These are phyloP conservation scores for Pristionchus pacificus DNA, from an alignment of 1,140 invertebrate genomes.

Conservation along the genomic window DNA sequence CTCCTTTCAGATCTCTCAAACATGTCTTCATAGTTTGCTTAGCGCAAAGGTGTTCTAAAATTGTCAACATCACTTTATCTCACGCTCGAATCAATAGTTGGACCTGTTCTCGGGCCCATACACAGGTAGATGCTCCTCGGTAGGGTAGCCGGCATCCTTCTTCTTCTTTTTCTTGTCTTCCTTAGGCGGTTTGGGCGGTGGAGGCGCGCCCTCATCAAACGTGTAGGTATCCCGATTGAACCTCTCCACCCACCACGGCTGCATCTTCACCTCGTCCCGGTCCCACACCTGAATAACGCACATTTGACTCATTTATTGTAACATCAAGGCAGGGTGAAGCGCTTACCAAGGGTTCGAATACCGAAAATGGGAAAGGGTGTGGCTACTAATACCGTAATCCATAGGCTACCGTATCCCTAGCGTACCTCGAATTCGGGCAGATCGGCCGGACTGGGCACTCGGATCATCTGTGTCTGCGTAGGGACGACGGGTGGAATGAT, in stretches of 20 bases:
- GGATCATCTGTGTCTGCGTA: too few species aligned
- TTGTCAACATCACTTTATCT: background rate
- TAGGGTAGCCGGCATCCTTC: background rate
- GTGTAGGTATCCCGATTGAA: conserved; percentile 25
- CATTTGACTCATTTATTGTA: too few species aligned
- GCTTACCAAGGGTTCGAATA: conserved; percentile 14
- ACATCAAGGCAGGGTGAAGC: conserved; percentile 12
- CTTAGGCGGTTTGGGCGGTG: too few species aligned
- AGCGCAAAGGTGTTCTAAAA: too few species aligned
- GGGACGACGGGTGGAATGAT: conserved; percentile 6
- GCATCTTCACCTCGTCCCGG: conserved; percentile 15
- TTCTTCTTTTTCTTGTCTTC: background rate
- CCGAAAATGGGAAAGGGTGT: too few species aligned
- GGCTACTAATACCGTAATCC: too few species aligned
- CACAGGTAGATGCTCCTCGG: background rate
- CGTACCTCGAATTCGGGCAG: conserved; percentile 33
- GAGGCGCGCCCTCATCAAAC: background rate
- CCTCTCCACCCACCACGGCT: conserved; percentile 28
- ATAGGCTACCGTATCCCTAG: too few species aligned
- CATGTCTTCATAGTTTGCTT: too few species aligned
- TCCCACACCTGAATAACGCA: too few species aligned
- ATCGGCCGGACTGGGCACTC: conserved; percentile 15
- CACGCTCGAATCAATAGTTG: background rate
- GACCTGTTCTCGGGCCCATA: too few species aligned
- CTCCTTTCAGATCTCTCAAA: too few species aligned